phyloP scores from a whole-genome alignment of 2,888 invertebrate species.

The Eupithecia dodoneata region DNA sequence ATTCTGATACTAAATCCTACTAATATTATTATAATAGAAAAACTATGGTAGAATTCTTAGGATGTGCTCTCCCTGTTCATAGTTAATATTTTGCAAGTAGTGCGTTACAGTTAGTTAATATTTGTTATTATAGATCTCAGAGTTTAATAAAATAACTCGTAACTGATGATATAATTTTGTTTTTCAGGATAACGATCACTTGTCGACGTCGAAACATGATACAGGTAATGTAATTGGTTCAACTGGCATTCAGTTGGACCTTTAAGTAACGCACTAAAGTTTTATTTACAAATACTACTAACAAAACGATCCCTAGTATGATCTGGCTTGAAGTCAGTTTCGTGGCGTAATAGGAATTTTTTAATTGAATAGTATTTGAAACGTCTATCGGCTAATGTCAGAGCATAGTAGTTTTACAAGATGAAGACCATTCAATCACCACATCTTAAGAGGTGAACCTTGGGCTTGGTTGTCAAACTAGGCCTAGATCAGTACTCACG shows the following conservation, averaged over 20 bases:
- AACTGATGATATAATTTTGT: conserved; percentile 30
- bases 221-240: conserved; percentile 34
- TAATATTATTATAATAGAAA: too few species aligned
- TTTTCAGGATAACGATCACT: conserved; percentile 43
- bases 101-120: too few species aligned
- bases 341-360: background rate
- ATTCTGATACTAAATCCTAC: background rate
- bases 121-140: too few species aligned
- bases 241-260: conserved; percentile 5
- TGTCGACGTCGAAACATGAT: conserved; percentile 37
- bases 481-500: too few species aligned
- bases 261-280: conserved; percentile 25
- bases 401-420: background rate
- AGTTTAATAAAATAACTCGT: background rate
- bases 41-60: too few species aligned
- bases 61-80: too few species aligned
- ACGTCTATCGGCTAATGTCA: background rate
- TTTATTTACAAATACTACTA: background rate
- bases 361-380: background rate
- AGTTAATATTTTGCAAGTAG: too few species aligned
- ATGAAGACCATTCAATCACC: background rate
- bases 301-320: background rate
- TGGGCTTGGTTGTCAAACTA: too few species aligned
- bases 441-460: too few species aligned
- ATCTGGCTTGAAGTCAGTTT: background rate